Conservation (phyloP, 2,797 vertebrate genomes). For the Sebastes taczanowskii region DNA sequence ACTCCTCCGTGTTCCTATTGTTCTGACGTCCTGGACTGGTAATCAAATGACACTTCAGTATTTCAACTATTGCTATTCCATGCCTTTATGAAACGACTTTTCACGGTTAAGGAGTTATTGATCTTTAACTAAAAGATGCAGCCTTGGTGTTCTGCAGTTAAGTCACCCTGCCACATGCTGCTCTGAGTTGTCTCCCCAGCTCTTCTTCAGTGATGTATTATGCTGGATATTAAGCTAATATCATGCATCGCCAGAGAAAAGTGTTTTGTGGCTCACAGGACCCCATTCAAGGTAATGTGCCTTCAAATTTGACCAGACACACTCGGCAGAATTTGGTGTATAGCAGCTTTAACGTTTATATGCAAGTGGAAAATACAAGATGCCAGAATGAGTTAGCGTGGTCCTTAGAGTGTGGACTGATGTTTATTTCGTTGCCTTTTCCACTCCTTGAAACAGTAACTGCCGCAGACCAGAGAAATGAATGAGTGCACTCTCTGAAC, state of each 20-base stretch:
- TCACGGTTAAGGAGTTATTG: background rate
- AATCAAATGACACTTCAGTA: background rate
- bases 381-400: constrained; percentile 33
- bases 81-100: background rate
- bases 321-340: constrained; percentile 14
- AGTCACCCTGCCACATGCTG: constrained; percentile 4
- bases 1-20: background rate
- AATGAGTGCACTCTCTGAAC: constrained; percentile 52
- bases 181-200: background rate
- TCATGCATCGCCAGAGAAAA: constrained; percentile 36
- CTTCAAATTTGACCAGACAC: constrained; percentile 36
- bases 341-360: constrained; percentile 21
- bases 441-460: constrained; percentile 41
- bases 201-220: constrained; percentile 23
- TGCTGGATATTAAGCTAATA: constrained; percentile 38
- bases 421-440: constrained; percentile 48
- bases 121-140: constrained; percentile 15
- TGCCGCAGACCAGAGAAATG: constrained; percentile 33
- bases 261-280: constrained; percentile 34
- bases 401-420: constrained; percentile 35
- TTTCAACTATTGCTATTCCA: background rate
- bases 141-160: constrained; percentile 20
- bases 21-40: background rate
- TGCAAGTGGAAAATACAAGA: constrained; percentile 38
- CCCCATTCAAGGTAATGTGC: constrained; percentile 36